Evolutionary conservation across 2,797 vertebrate genomes (phyloP).

Genomic region (Rhabdophis nuchalis): DNA sequence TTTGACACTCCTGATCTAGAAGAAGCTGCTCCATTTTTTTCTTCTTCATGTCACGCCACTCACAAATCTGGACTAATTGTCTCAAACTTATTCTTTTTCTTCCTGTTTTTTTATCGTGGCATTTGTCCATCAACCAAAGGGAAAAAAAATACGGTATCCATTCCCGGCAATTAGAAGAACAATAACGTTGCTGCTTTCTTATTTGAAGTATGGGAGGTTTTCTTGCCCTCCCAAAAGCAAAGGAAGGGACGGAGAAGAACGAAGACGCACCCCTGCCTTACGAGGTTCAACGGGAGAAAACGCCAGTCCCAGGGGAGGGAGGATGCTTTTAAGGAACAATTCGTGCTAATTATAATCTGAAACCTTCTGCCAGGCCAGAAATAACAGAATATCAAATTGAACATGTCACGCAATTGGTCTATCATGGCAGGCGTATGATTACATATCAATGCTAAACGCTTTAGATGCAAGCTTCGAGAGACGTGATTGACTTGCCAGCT

Average conservation of each 20-base stretch:
- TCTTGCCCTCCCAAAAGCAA: slow-evolving; percentile 30
- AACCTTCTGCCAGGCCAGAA: slow-evolving; percentile 63
- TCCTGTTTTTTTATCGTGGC: background rate
- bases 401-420: slow-evolving; percentile 70
- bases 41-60: too few relatives aligned
- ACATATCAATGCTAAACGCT: slow-evolving; percentile 35
- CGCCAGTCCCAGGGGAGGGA: slow-evolving; percentile 41
- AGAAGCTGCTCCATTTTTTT: background rate
- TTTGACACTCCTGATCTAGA: background rate
- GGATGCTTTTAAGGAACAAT: slow-evolving; percentile 65
- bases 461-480: slow-evolving; percentile 62
- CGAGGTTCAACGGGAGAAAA: slow-evolving; percentile 4
- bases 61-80: background rate
- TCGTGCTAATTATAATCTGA: slow-evolving; percentile 71
- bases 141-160: background rate
- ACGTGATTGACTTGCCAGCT: slow-evolving; percentile 66
- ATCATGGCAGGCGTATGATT: slow-evolving; percentile 67
- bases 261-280: background rate
- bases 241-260: background rate
- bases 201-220: background rate
- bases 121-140: background rate
- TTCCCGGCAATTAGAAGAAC: background rate
- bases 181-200: background rate
- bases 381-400: slow-evolving; percentile 46
- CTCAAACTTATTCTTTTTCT: background rate